Evolutionary conservation across 2,113 vertebrate species (phyloP).

Genomic region (Elachura formosa): DNA sequence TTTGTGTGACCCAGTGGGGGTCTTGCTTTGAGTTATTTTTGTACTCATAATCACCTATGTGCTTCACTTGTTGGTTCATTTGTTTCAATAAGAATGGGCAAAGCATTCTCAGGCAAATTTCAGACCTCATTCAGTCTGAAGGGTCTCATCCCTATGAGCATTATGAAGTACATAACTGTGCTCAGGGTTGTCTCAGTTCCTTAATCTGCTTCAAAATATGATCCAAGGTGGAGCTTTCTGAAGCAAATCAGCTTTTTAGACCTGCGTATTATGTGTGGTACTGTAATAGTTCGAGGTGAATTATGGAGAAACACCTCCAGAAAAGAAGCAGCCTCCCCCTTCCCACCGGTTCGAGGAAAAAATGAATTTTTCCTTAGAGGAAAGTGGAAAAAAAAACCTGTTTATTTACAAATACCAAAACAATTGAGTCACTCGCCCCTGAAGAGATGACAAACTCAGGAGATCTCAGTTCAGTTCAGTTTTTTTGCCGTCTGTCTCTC

Average conservation of each 20-base stretch:
- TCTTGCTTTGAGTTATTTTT: conserved; percentile 2
- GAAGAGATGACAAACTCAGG: too few species aligned
- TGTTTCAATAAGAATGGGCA: conserved; percentile 14
- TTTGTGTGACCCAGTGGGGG: neutral
- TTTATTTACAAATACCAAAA: too few species aligned
- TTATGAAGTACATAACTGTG: neutral
- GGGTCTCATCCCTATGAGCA: neutral
- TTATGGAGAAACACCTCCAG: too few species aligned
- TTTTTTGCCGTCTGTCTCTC: too few species aligned
- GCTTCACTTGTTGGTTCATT: conserved; percentile 31
- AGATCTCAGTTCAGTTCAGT: too few species aligned
- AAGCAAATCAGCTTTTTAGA: conserved; percentile 7
- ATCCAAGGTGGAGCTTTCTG: neutral
- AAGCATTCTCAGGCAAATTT: conserved; percentile 18
- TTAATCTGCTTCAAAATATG: neutral
- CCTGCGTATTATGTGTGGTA: neutral
- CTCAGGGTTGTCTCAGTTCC: neutral
- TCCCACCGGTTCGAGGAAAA: too few species aligned
- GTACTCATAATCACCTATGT: neutral
- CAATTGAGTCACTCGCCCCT: too few species aligned
- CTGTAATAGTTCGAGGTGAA: too few species aligned
- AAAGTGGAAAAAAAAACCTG: too few species aligned
- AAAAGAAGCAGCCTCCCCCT: too few species aligned
- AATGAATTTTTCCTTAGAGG: too few species aligned
- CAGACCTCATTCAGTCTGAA: conserved; percentile 5